A percentile compares a stretch with the other conserved stretches of the same genome.
Evolutionary conservation across 2,888 invertebrate species (phyloP).

Genomic region (Mactromeris polynyma): DNA sequence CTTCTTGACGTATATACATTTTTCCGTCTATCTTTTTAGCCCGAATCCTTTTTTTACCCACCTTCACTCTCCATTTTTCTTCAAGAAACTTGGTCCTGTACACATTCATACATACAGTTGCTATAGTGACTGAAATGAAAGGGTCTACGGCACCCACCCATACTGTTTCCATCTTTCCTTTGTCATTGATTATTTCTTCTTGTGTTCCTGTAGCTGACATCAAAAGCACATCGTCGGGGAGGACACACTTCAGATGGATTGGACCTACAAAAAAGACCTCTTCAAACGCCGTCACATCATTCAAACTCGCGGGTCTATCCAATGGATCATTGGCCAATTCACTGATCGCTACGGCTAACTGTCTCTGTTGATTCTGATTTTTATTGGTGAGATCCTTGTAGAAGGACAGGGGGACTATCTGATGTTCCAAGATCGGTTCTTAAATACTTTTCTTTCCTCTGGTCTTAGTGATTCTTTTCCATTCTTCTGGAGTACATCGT

Average conservation of each 20-base stretch:
- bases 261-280: conserved; percentile 40
- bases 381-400: too few species aligned
- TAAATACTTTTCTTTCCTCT: conserved; percentile 48
- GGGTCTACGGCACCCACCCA: conserved; percentile 52
- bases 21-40: conserved; percentile 30
- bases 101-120: conserved; percentile 55
- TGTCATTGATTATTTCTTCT: conserved; percentile 25
- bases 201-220: too few species aligned
- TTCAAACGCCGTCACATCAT: conserved; percentile 42
- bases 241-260: too few species aligned
- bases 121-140: conserved; percentile 55
- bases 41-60: conserved; percentile 39
- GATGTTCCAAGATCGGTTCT: neutral
- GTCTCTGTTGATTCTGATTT: neutral
- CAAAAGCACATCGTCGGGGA: too few species aligned
- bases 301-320: conserved; percentile 36
- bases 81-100: conserved; percentile 53
- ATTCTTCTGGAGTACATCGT: conserved; percentile 42
- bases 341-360: neutral
- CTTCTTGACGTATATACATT: neutral
- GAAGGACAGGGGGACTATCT: neutral
- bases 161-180: conserved; percentile 32
- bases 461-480: conserved; percentile 37
- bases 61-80: conserved; percentile 56
- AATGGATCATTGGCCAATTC: conserved; percentile 1